Conservation (phyloP, 2,888 invertebrate genomes). For the Dryobota labecula region DNA sequence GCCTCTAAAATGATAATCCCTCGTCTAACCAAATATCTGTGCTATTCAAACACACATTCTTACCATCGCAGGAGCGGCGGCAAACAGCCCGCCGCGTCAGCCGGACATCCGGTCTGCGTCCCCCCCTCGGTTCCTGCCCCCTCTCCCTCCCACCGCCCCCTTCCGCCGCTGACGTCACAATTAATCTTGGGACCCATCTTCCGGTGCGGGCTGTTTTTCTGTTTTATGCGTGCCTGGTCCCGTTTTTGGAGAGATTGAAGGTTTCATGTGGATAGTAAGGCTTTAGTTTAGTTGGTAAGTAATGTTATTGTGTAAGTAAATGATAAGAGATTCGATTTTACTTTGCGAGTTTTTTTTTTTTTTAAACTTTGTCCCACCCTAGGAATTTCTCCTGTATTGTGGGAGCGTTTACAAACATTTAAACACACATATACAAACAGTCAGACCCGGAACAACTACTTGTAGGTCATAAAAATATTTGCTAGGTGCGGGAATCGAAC, state of each 20-base stretch:
- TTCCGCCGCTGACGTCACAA: conserved; percentile 79
- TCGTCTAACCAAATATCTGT: conserved; percentile 32
- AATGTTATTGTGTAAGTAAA: not conserved
- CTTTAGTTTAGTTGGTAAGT: conserved; percentile 5
- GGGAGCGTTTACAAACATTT: too few species aligned
- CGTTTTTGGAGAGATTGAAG: conserved; percentile 54
- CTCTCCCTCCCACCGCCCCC: conserved; percentile 57
- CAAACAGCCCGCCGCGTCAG: conserved; percentile 75
- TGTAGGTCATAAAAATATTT: too few species aligned
- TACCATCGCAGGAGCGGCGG: conserved; percentile 55
- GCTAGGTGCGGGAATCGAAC: too few species aligned
- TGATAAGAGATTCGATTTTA: too few species aligned
- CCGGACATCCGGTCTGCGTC: conserved; percentile 82
- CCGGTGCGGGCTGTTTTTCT: conserved; percentile 75
- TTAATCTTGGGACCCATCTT: conserved; percentile 77
- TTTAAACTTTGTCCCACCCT: too few species aligned
- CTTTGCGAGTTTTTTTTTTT: too few species aligned
- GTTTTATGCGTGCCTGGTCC: conserved; percentile 66
- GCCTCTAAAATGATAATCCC: conserved; percentile 26
- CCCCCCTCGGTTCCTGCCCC: conserved; percentile 56
- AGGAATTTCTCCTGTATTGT: too few species aligned
- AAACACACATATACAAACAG: too few species aligned
- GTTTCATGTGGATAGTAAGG: conserved; percentile 18
- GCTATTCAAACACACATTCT: conserved; percentile 60
- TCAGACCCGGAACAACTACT: too few species aligned